A percentile compares a stretch with the other conserved stretches of the same genome.
Evolutionary conservation across 2,888 invertebrate genomes (phyloP).

Genomic region (Galerucella calmariensis): DNA sequence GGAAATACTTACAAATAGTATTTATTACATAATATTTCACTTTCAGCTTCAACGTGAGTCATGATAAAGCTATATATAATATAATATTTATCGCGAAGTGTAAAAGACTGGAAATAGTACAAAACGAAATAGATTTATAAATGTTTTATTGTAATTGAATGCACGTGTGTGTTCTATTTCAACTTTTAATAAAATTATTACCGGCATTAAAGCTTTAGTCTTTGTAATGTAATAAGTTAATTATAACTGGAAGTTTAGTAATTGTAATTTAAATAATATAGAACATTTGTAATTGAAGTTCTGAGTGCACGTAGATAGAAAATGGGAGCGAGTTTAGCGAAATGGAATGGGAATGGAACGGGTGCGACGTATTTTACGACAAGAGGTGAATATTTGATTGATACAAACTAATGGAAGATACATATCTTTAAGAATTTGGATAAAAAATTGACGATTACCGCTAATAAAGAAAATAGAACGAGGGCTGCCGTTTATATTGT

Average conservation of each 20-base stretch:
- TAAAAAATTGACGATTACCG: too few relatives aligned
- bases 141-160: slow-evolving; percentile 63
- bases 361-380: slow-evolving; percentile 33
- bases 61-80: slow-evolving; percentile 42
- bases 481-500: too few relatives aligned
- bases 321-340: slow-evolving; percentile 52
- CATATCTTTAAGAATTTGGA: slow-evolving; percentile 35
- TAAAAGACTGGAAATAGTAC: slow-evolving; percentile 57
- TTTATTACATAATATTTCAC: slow-evolving; percentile 38
- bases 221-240: slow-evolving; percentile 64
- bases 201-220: slow-evolving; percentile 62
- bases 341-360: background rate
- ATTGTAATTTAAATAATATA: slow-evolving; percentile 65
- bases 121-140: slow-evolving; percentile 61
- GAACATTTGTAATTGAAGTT: slow-evolving; percentile 63
- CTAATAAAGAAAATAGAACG: too few relatives aligned
- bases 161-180: slow-evolving; percentile 63
- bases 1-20: slow-evolving; percentile 11
- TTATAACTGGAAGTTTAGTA: slow-evolving; percentile 63
- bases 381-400: slow-evolving; percentile 51
- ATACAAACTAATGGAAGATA: slow-evolving; percentile 10
- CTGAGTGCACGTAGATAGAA: slow-evolving; percentile 57
- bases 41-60: slow-evolving; percentile 43
- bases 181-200: slow-evolving; percentile 64
- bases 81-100: slow-evolving; percentile 55